These are phyloP conservation scores for Ceratina japonica DNA, from an alignment of 1,140 invertebrate species.

Conservation along the genomic window DNA sequence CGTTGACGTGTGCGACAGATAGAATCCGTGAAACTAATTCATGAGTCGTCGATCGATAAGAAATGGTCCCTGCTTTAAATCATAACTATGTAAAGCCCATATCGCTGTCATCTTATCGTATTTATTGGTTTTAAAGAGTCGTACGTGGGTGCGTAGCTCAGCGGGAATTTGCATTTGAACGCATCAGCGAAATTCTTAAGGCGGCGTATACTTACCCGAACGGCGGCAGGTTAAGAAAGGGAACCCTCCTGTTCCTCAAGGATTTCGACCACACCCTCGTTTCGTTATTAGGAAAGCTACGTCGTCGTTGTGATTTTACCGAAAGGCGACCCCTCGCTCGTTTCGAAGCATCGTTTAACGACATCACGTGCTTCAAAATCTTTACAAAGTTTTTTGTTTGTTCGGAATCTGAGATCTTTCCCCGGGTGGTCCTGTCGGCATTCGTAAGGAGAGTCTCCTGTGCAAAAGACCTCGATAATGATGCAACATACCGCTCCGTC, in stretches of 20 bases:
- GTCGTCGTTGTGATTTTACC: conserved; percentile 32
- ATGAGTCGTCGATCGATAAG: too few species aligned
- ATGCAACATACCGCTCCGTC: background rate
- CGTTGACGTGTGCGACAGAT: too few species aligned
- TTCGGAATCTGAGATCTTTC: conserved; percentile 43
- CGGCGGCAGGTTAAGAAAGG: conserved; percentile 13
- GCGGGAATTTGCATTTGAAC: conserved; percentile 28
- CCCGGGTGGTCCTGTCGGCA: background rate
- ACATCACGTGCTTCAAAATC: conserved; percentile 46
- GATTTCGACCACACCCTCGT: conserved; percentile 49
- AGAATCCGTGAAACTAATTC: too few species aligned
- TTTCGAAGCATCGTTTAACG: conserved; percentile 49
- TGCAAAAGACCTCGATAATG: conserved; percentile 32
- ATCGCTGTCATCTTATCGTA: background rate
- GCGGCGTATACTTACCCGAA: background rate
- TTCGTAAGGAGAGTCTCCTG: conserved; percentile 12
- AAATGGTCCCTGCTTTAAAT: background rate
- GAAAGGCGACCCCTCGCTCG: conserved; percentile 33
- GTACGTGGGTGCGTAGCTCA: background rate
- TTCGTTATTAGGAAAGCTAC: conserved; percentile 59
- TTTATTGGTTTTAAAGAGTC: conserved; percentile 3
- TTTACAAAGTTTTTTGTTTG: conserved; percentile 57
- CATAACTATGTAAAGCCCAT: background rate
- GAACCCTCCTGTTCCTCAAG: conserved; percentile 22
- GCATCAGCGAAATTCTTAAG: conserved; percentile 30